These are phyloP conservation scores for Callyntrura guangdongensis DNA, from an alignment of 2,888 invertebrate species.

Conservation along the genomic window DNA sequence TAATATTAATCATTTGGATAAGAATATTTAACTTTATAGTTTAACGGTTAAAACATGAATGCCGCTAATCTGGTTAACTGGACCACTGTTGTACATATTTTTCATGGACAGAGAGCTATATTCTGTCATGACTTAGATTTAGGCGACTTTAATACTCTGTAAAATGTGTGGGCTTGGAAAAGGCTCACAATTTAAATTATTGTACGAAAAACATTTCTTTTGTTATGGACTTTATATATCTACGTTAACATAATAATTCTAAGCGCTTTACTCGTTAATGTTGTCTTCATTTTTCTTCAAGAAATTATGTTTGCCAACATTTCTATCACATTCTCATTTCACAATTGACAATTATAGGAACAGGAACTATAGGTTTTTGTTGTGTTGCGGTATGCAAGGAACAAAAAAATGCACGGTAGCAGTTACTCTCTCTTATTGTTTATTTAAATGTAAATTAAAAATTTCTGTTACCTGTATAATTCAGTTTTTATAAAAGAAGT, in stretches of 20 bases:
- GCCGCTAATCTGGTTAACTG: slow-evolving; percentile 28
- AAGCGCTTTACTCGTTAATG: too few species aligned
- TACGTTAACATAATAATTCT: too few species aligned
- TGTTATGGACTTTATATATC: too few species aligned
- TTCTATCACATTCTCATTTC: too few species aligned
- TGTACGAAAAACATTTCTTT: background rate
- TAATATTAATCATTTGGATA: background rate
- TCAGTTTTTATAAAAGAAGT: background rate
- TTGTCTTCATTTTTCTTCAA: too few species aligned
- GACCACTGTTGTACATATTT: slow-evolving; percentile 44
- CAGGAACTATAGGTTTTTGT: too few species aligned
- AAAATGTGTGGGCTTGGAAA: background rate
- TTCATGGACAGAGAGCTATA: background rate
- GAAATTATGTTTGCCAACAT: too few species aligned
- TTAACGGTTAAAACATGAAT: background rate
- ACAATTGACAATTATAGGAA: too few species aligned
- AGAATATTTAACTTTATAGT: background rate
- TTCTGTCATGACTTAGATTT: background rate
- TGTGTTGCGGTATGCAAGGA: too few species aligned
- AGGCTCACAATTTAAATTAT: background rate
- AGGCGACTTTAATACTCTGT: background rate
- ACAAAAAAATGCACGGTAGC: too few species aligned
- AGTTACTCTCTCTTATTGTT: too few species aligned
- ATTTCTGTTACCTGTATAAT: background rate
- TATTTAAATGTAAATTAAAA: background rate